Conservation (phyloP, 2,888 invertebrate species). For the Tetragonisca angustula region DNA sequence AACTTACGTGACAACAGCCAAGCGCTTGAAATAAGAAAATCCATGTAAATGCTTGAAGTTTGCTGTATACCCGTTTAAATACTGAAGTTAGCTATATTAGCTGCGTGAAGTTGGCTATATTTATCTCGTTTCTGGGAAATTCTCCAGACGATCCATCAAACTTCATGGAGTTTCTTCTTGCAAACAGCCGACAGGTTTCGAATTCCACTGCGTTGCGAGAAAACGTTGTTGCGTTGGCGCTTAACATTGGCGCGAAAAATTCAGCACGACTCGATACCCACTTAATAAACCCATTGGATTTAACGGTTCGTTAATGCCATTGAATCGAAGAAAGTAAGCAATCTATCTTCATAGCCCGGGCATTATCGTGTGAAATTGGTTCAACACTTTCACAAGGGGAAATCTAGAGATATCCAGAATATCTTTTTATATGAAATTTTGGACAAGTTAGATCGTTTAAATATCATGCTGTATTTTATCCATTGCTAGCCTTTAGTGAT, state of each 20-base stretch:
- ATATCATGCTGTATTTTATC: background rate
- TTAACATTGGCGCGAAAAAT: background rate
- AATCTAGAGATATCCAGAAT: constrained; percentile 8
- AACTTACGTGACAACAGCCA: too few relatives aligned
- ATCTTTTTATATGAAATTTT: background rate
- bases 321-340: constrained; percentile 20
- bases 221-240: background rate
- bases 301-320: constrained; percentile 5
- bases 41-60: too few relatives aligned
- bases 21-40: too few relatives aligned
- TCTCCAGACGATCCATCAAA: background rate
- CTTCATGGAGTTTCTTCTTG: background rate
- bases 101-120: background rate
- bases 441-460: background rate
- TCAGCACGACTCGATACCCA: background rate
- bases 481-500: too few relatives aligned
- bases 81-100: too few relatives aligned
- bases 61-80: too few relatives aligned
- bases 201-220: background rate
- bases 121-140: background rate
- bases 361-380: constrained; percentile 16
- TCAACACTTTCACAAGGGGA: constrained; percentile 31
- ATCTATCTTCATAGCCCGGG: background rate
- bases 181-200: background rate
- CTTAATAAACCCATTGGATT: constrained; percentile 4